Conservation (phyloP, 2,888 invertebrate genomes). For the Lithodes maja region DNA sequence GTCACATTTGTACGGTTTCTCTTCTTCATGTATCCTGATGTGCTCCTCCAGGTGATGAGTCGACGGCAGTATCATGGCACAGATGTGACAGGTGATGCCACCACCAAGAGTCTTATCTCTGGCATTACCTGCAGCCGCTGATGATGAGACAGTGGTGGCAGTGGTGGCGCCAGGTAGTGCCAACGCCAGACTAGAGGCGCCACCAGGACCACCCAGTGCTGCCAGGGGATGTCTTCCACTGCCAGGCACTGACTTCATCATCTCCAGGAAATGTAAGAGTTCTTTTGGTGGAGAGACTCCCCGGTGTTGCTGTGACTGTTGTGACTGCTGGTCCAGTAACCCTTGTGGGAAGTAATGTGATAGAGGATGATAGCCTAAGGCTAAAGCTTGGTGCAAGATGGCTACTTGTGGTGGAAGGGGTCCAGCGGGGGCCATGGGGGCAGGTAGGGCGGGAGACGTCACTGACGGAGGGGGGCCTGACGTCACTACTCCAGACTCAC, state of each 20-base stretch:
- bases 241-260: constrained; percentile 64
- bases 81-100: constrained; percentile 83
- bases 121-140: constrained; percentile 32
- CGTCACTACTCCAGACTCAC: constrained; percentile 49
- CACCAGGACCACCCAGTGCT: constrained; percentile 39
- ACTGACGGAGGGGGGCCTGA: constrained; percentile 56
- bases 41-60: constrained; percentile 91
- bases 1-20: constrained; percentile 93
- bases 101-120: constrained; percentile 47
- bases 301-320: constrained; percentile 44
- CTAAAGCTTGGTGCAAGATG: constrained; percentile 66
- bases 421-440: constrained; percentile 45
- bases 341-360: constrained; percentile 56
- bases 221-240: constrained; percentile 44
- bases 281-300: constrained; percentile 66
- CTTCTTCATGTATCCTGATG: constrained; percentile 86
- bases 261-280: constrained; percentile 67
- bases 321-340: constrained; percentile 53
- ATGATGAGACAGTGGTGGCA: constrained; percentile 19
- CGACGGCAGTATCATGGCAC: constrained; percentile 90
- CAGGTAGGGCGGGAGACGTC: constrained; percentile 50
- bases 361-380: constrained; percentile 65
- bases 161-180: constrained; percentile 39
- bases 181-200: constrained; percentile 48
- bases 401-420: constrained; percentile 64